Base-by-base conservation (phyloP, 2,888 invertebrate genomes). In the Latrodectus elegans region DNA sequence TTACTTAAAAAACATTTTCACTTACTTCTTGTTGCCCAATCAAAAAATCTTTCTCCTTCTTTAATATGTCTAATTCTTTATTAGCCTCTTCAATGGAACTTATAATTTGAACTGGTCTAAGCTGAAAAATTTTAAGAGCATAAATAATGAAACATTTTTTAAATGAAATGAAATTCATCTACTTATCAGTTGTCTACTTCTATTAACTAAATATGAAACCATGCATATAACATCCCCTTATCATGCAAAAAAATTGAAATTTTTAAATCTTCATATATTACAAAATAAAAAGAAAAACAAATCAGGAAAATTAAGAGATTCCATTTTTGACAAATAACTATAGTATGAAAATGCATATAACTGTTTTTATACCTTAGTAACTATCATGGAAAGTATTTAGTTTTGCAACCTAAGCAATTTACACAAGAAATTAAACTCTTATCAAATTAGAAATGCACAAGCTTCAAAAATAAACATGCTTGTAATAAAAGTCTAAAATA, bases 11-110 rank as follows among this genome's bases (percentile, higher is more conserved):
- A 38, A 38, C 4, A 6, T 38, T 11, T 9, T 70, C 9, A 67
- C 77, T 85, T 73, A 87, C 86, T 52, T 87, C 73, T 60, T 81
- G 76, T 4, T 51, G 26, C 49, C 72, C 12, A 14, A 77, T n/a
- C 51, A 77, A 12, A 72, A 22, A 15, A 9, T 72, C 60, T 53
- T 73, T 53, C 55, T 81, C 73, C 8, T 49, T 67, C 26, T 81
- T 81, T n/a, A 87, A 38, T 49, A 82, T 68, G 4, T 72, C 55
- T 1, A 87, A 51, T n/a, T 87, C 86, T 55, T 60, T 15, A 12
- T 26, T 38, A 52, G 81, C 64, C 15, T 87, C 86, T 53, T 81
- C 26, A 72, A 71, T 38, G 17, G 72, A 65, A 38, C 11, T 70
- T 11, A 87, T 51, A 11, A 87, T 53, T 22, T 75, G 22, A 26